Conservation (phyloP, 2,888 invertebrate species). For the Pardosa pseudoannulata region DNA sequence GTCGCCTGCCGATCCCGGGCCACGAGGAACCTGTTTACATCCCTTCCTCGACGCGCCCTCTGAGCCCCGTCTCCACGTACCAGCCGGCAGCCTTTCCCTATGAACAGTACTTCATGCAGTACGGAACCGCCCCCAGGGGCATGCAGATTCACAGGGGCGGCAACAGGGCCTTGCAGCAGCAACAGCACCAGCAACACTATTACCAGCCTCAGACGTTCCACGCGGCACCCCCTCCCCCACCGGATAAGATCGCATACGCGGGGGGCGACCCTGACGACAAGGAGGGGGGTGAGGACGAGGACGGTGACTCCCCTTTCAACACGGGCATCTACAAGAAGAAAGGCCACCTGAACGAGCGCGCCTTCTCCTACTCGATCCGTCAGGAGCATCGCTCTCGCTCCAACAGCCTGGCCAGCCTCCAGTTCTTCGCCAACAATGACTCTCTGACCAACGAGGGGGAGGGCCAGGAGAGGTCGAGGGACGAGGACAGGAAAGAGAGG, state of each 20-base stretch:
- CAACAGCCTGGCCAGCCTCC: conserved; percentile 92
- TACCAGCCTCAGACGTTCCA: conserved; percentile 49
- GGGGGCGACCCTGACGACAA: conserved; percentile 64
- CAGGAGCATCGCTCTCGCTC: conserved; percentile 95
- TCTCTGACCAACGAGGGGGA: conserved; percentile 38
- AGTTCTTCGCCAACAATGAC: conserved; percentile 80
- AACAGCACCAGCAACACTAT: conserved; percentile 61
- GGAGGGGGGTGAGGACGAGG: conserved; percentile 74
- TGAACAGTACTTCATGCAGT: conserved; percentile 81
- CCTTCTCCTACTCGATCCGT: conserved; percentile 94
- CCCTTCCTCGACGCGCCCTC: conserved; percentile 74
- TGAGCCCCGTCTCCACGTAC: conserved; percentile 82
- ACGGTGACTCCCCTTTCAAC: conserved; percentile 82
- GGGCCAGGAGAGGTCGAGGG: conserved; percentile 53
- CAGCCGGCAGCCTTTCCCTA: conserved; percentile 82
- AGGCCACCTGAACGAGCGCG: conserved; percentile 93
- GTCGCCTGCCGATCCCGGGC: conserved; percentile 64
- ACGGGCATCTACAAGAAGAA: conserved; percentile 93
- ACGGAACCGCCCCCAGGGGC: conserved; percentile 74
- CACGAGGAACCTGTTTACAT: conserved; percentile 75
- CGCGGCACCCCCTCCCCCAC: conserved; percentile 74
- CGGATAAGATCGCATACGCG: conserved; percentile 23
- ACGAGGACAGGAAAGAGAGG: conserved; percentile 68
- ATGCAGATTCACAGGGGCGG: conserved; percentile 73
- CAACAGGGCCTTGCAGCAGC: conserved; percentile 18